Base-by-base conservation (phyloP, 1,140 invertebrate genomes). In the Brachystomella parvula region DNA sequence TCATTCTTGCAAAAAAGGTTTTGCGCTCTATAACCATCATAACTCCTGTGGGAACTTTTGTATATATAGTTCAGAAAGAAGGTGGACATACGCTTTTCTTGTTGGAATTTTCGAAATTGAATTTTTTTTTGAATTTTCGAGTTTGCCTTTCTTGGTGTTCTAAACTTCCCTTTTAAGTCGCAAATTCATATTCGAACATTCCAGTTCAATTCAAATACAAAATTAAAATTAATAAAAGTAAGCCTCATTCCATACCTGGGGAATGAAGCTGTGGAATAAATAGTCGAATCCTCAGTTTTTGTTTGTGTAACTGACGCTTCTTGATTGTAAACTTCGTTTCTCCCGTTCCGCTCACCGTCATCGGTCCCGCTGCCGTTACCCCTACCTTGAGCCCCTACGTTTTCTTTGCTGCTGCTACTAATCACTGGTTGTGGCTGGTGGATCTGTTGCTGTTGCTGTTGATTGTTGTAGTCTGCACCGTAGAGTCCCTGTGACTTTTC, bases 371-470 rank as follows among this genome's bases (percentile, higher is more conserved):
- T 15, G 26, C 32, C 26, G 15, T 15, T 15, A 19, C 63, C 33
- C 24, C 26, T 2, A 28, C 26, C 49, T 21, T 64, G 39, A 56
- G 6, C 26, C 31, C 49, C 30, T 24, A 24, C 29, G 28, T 31
- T 56, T 24, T 60, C 29, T 21, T 44, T 61, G 29, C 47, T 64
- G 44, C 61, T 53, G 35, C 44, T 21, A 39, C 12, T 49, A 12
- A n/a, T 17, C 33, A 29, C 29, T 35, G 29, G 64, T 59, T 64
- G 61, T 63, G 63, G 66, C 21, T 67, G 66, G 19, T 67, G 66
- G 19, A 57, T 47, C 24, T 63, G 49, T 28, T 62, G 61, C n/a
- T 62, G 61, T 28, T 47, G 32, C 17, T 57, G 32, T 47, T 64
- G 33, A 32, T 59, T 26, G 31, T 47, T 31, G 31, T 33, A 21